Percentiles rank a stretch among this genome's conserved stretches.
phyloP scores from a whole-genome alignment of 2,113 vertebrate species.

The Nicator chloris region DNA sequence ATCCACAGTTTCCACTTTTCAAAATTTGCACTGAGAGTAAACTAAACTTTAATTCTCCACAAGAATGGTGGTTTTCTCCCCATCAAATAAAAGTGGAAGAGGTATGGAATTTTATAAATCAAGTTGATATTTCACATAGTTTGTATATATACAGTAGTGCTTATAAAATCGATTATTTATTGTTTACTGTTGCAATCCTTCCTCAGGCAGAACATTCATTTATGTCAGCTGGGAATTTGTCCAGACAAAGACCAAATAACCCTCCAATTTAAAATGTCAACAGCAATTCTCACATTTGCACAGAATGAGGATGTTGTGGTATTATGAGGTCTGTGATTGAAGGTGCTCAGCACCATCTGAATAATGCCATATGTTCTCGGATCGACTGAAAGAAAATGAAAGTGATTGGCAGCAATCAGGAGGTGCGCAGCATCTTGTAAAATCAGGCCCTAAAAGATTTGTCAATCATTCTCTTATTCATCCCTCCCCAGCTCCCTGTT shows the following conservation, averaged over 20 bases:
- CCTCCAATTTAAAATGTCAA: constrained; percentile 51
- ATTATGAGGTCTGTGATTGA: constrained; percentile 52
- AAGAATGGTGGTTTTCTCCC: neutral
- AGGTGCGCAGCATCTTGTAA: constrained; percentile 63
- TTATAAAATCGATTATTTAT: constrained; percentile 17
- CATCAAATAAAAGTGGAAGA: constrained; percentile 42
- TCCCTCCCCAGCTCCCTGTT: constrained; percentile 1
- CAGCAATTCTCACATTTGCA: constrained; percentile 58
- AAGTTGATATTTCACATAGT: neutral
- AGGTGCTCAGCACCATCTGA: constrained; percentile 65
- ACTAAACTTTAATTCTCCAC: constrained; percentile 48
- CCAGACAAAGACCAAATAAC: constrained; percentile 59
- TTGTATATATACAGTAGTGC: neutral
- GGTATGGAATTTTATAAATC: constrained; percentile 24
- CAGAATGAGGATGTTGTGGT: constrained; percentile 40
- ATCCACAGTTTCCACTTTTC: constrained; percentile 60
- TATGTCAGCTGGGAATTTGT: constrained; percentile 15
- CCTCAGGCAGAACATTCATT: constrained; percentile 1
- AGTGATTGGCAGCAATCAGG: constrained; percentile 62
- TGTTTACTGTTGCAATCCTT: neutral
- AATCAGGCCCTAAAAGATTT: constrained; percentile 60
- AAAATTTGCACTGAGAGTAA: constrained; percentile 64
- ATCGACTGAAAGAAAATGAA: constrained; percentile 53
- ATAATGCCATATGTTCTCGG: constrained; percentile 61
- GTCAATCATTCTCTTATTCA: constrained; percentile 67